Base-by-base conservation (phyloP, 2,113 vertebrate species). In the Festucalex cinctus region DNA sequence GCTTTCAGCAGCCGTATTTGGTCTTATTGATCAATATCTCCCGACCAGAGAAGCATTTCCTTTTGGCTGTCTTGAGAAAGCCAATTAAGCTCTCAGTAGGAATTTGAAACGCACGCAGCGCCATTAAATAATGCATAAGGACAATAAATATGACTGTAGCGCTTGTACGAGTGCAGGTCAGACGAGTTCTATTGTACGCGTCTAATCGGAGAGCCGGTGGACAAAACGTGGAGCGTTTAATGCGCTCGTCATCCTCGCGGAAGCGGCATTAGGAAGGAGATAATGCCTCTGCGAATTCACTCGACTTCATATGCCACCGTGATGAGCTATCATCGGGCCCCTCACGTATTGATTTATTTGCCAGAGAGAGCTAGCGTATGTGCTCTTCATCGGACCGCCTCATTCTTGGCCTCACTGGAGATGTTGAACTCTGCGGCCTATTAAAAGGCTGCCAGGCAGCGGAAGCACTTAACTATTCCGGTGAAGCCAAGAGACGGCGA, bases 101-200 rank as follows among this genome's bases (percentile, higher is more conserved):
- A 73, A 78, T 80, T 68, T 80, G 57, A 87, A 86, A 86, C 78
- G 83, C 76, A 71, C 66, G 69, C 71, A 73, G 74, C 70, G 13
- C 68, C 69, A 83, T 87, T 89, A 88, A 88, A 90, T 88, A 85
- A 88, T 88, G 83, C 84, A 88, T 86, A 73, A 79, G 74, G 67
- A 81, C 72, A 76, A 83, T 85, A 78, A 24, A 44, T 85, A 81
- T 83, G 80, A 86, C 76, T 79, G 74, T 81, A 78, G 81, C 26
- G 43, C 79, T 76, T 54, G 63, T 67, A 72, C 74, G 3, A 61
- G n/a, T 64, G 66, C 51, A 60, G 61, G 67, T 78, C 80, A 59
- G 69, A 61, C 78, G 22, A 63, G 67, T 77, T 68, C 72, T 78
- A 71, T 77, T 70, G 73, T 69, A 76, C 70, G 59, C 73, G 71